These are phyloP conservation scores for Dendroctonus ponderosae DNA, from an alignment of 1,140 invertebrate species.

Conservation along the genomic window DNA sequence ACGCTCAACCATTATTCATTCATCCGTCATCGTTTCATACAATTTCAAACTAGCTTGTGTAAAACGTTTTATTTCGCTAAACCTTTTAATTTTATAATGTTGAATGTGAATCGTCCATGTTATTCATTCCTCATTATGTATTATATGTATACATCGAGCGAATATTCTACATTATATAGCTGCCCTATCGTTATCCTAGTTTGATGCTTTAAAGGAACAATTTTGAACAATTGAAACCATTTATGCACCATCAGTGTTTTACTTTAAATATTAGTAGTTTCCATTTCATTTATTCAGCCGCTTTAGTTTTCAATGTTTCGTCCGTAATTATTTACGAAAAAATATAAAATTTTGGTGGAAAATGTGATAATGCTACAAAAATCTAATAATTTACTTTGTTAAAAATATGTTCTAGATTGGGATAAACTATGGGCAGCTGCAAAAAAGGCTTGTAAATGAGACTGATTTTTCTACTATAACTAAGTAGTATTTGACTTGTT, in stretches of 20 bases:
- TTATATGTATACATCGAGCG: constrained; percentile 21
- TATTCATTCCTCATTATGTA: constrained; percentile 10
- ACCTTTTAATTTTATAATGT: constrained; percentile 7
- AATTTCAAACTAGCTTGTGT: constrained; percentile 8
- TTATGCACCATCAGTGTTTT: no score
- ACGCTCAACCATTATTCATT: constrained; percentile 20
- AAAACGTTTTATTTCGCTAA: constrained; percentile 2
- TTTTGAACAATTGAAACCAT: no score
- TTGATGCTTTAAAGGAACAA: no score
- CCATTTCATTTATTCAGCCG: no score
- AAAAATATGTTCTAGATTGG: background rate
- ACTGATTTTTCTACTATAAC: constrained; percentile 49
- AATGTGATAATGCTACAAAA: no score
- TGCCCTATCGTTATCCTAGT: no score
- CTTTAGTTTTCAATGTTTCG: no score
- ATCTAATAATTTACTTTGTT: background rate
- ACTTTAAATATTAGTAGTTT: no score
- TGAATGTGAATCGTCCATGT: constrained; percentile 30
- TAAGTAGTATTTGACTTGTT: constrained; percentile 31
- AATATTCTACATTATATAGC: background rate
- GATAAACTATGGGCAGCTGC: constrained; percentile 13
- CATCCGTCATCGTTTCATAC: background rate
- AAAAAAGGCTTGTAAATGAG: constrained; percentile 47
- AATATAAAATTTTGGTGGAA: no score
- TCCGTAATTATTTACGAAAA: no score